Evolutionary conservation across 1,140 invertebrate genomes (phyloP).

Genomic region (Nephila pilipes): DNA sequence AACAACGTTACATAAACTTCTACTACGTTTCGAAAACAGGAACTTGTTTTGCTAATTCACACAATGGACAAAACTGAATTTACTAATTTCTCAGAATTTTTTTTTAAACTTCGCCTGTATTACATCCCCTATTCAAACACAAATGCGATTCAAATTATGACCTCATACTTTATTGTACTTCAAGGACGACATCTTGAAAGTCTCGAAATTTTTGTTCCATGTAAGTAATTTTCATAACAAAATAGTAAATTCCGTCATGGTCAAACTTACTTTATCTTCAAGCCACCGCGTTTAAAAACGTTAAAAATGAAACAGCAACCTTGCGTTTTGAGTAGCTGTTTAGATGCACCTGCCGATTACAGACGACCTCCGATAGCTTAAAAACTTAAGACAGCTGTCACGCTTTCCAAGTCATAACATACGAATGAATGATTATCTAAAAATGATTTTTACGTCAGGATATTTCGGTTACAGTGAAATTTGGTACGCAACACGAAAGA

Average conservation of each 20-base stretch:
- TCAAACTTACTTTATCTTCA: background rate
- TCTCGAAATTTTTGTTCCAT: background rate
- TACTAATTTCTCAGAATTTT: too few relatives aligned
- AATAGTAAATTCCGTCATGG: background rate
- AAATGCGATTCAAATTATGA: too few relatives aligned
- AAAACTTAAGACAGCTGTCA: conserved; percentile 13
- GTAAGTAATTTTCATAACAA: background rate
- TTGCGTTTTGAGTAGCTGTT: conserved; percentile 10
- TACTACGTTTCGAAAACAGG: too few relatives aligned
- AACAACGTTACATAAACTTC: too few relatives aligned
- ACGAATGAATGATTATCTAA: background rate
- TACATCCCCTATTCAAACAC: too few relatives aligned
- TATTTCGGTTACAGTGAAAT: background rate
- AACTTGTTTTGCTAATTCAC: too few relatives aligned
- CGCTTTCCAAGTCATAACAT: background rate
- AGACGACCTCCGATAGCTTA: conserved; percentile 1
- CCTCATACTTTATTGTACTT: too few relatives aligned
- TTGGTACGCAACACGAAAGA: background rate
- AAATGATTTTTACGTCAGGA: background rate
- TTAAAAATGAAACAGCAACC: conserved; percentile 2
- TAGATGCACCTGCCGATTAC: conserved; percentile 34
- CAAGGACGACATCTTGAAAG: background rate
- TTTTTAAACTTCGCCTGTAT: too few relatives aligned
- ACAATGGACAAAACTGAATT: too few relatives aligned
- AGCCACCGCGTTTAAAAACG: background rate